Evolutionary conservation across 2,113 vertebrate genomes (phyloP).

Genomic region (Mesoclemmys tuberculata): DNA sequence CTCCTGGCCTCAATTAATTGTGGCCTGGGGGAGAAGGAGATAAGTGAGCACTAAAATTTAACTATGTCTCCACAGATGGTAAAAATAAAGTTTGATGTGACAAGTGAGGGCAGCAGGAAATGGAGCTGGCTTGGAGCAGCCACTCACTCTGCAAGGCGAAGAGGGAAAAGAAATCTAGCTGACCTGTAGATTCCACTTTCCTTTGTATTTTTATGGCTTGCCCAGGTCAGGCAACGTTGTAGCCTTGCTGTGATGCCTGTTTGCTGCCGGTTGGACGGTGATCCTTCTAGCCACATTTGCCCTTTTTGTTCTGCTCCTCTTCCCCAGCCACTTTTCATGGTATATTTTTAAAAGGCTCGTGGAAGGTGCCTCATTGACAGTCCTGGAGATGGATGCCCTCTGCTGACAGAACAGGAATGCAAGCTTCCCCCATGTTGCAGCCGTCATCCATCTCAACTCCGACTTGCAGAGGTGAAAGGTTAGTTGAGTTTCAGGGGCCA

Average conservation of each 20-base stretch:
- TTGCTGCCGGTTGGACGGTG: neutral
- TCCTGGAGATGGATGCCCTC: neutral
- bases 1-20: constrained; percentile 73
- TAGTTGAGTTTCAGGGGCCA: neutral
- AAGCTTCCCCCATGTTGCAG: neutral
- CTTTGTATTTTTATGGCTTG: neutral
- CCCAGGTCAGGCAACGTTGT: neutral
- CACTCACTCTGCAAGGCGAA: neutral
- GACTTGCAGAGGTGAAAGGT: neutral
- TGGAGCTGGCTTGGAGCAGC: neutral
- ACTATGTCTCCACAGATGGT: constrained; percentile 13
- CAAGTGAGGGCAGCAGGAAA: fast-evolving
- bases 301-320: neutral
- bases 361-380: neutral
- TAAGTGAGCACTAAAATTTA: constrained; percentile 39
- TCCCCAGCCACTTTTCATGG: neutral
- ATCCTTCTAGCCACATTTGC: neutral
- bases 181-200: neutral
- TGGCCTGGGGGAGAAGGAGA: constrained; percentile 62
- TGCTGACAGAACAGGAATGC: neutral
- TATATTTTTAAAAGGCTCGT: neutral
- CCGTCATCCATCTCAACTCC: neutral
- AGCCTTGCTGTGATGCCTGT: neutral
- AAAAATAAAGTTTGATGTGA: constrained; percentile 18
- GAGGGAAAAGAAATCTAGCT: neutral